Conservation (phyloP, 2,888 invertebrate genomes). For the Clitarchus hookeri region DNA sequence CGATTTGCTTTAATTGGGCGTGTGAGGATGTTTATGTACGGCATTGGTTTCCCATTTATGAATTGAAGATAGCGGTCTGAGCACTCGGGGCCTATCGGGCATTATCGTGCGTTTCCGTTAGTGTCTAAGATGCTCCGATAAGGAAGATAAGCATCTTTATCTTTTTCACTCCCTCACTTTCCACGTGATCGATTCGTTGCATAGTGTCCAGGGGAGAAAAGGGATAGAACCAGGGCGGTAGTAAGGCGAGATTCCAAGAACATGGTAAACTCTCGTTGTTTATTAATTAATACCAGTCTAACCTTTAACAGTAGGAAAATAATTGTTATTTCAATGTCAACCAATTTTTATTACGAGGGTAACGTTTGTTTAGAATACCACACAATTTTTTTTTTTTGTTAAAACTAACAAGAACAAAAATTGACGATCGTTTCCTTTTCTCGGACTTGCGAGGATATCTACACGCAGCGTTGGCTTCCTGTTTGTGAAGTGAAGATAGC, state of each 20-base stretch:
- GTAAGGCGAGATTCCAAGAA: neutral
- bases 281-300: neutral
- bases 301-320: too few species aligned
- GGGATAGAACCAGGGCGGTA: neutral
- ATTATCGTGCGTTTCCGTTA: neutral
- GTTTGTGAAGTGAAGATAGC: neutral
- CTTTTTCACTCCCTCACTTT: neutral
- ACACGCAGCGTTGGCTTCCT: too few species aligned
- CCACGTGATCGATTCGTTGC: neutral
- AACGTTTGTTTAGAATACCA: too few species aligned
- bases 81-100: conserved; percentile 46
- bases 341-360: too few species aligned
- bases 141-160: neutral
- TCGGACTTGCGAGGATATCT: too few species aligned
- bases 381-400: too few species aligned
- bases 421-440: too few species aligned
- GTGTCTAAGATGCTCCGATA: neutral
- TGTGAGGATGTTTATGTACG: too few species aligned
- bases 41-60: too few species aligned
- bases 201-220: neutral
- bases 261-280: neutral
- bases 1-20: too few species aligned
- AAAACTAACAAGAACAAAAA: too few species aligned
- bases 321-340: too few species aligned
- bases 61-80: conserved; percentile 41